These are phyloP conservation scores for Aurelia sp. DNA, from an alignment of 30 jellyfish, hydroid and myxozoan genomes.

Conservation along the genomic window DNA sequence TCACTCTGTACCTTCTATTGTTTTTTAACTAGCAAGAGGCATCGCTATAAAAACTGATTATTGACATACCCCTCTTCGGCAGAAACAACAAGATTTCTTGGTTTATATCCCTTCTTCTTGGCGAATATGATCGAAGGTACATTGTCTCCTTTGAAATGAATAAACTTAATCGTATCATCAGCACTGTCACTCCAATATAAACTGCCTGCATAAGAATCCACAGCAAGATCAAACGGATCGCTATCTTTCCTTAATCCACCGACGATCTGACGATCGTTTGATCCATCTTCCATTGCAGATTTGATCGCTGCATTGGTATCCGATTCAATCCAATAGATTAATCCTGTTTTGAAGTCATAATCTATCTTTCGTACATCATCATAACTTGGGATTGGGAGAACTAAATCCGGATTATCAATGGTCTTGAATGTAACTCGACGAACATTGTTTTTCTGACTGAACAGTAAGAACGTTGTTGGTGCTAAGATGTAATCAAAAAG, in stretches of 20 bases:
- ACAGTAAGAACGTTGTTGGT: constrained; percentile 63
- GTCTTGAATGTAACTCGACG: constrained; percentile 64
- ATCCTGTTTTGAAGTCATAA: constrained; percentile 79
- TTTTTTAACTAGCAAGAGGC: no score
- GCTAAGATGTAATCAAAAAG: constrained; percentile 22
- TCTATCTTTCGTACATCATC: constrained; percentile 68
- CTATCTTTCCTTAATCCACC: constrained; percentile 1
- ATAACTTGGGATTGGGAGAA: constrained; percentile 74
- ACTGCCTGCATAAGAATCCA: constrained; percentile 89
- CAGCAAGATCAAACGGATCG: constrained; percentile 82
- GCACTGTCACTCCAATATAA: constrained; percentile 86
- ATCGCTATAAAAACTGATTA: not conserved
- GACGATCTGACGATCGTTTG: constrained; percentile 28
- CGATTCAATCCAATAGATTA: constrained; percentile 84
- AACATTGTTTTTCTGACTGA: constrained; percentile 70
- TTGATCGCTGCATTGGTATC: constrained; percentile 38
- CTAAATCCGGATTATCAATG: constrained; percentile 79
- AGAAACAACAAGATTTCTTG: constrained; percentile 82
- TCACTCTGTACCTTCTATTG: no score
- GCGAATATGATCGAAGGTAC: constrained; percentile 59
- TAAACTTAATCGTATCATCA: constrained; percentile 74
- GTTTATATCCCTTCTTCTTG: constrained; percentile 63
- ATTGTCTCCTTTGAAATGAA: constrained; percentile 50
- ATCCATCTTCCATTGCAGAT: constrained; percentile 75
- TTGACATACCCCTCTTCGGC: constrained; percentile 83